Percentiles rank a stretch among this genome's conserved stretches.
phyloP scores from a whole-genome alignment of 1,140 invertebrate species.

The Triops longicaudatus region DNA sequence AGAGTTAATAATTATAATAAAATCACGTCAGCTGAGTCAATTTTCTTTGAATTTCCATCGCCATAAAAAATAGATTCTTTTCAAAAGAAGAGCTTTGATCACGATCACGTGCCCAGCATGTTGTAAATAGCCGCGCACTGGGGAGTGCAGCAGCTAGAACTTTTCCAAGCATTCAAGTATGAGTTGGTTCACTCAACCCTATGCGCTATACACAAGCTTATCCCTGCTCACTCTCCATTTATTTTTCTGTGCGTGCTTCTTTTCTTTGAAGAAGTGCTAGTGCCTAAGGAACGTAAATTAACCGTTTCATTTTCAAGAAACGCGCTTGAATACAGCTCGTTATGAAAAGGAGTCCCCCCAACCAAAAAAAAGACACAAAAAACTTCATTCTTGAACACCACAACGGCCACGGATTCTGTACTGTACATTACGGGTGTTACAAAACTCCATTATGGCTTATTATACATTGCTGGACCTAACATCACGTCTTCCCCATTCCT shows the following conservation, averaged over 20 bases:
- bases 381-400: neutral
- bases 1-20: neutral
- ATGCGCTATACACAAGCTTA: too few species aligned
- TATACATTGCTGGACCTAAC: neutral
- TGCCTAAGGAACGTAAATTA: neutral
- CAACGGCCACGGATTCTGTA: neutral
- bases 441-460: neutral
- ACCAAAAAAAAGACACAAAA: neutral
- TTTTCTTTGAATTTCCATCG: neutral
- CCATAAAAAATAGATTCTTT: neutral
- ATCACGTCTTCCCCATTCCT: neutral
- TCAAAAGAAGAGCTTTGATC: neutral
- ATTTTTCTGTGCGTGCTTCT: too few species aligned
- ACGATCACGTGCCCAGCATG: slow-evolving; percentile 13
- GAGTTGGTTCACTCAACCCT: neutral
- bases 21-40: neutral
- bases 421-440: neutral
- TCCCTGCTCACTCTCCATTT: too few species aligned
- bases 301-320: neutral
- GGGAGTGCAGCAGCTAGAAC: neutral
- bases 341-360: neutral
- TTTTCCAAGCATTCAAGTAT: neutral
- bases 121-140: slow-evolving; percentile 9
- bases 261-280: too few species aligned
- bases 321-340: neutral